Base-by-base conservation (phyloP, 2,888 invertebrate species). In the Sturmia bella region DNA sequence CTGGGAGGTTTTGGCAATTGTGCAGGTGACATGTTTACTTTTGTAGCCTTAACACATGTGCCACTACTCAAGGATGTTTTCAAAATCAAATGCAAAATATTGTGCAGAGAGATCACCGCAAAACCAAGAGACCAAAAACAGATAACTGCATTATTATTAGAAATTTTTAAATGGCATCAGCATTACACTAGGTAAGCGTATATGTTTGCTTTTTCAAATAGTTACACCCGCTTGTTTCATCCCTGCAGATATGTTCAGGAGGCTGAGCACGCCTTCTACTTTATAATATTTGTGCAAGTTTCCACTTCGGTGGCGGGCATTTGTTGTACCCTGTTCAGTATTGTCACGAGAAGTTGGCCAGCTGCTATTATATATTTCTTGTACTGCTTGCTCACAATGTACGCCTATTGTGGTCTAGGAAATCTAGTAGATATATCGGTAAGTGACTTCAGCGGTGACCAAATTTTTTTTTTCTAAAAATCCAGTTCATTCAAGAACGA, bases 1-100 rank as follows among this genome's bases (percentile, higher is more conserved):
- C 70, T 87, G 37, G 88, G 87, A 0, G 83, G 75, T 0, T 85
- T 88, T 52, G 88, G 88, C 0, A 88, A 88, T 19, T 88, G 86
- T 59, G 85, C 85, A 0, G 85, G 82, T 0, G 88, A 88, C 19
- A 87, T 87, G 86, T 87, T 83, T 19, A 66, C 88, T 4, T 87
- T 88, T 37, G 13, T 85, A 0, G 85, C 83, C 3, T 82, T 87
- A 13, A 56, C 79, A 5, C 86, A 88, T 59, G 74, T 88, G 6
- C 86, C 87, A 0, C 37, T 89, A 5, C 59, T 86, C 0, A 88
- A 85, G 68, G 86, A 88, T 50, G 83, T 88, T 12, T 84, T 89
- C 0, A 84, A 59, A 3, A 57, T 80, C 0, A 88, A 89, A 61
- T 70, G 86, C 0, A 17, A 84, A n/a, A 85, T 87, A 1, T 59